Conservation (phyloP, 2,797 vertebrate species). For the Anniella stebbinsi region DNA sequence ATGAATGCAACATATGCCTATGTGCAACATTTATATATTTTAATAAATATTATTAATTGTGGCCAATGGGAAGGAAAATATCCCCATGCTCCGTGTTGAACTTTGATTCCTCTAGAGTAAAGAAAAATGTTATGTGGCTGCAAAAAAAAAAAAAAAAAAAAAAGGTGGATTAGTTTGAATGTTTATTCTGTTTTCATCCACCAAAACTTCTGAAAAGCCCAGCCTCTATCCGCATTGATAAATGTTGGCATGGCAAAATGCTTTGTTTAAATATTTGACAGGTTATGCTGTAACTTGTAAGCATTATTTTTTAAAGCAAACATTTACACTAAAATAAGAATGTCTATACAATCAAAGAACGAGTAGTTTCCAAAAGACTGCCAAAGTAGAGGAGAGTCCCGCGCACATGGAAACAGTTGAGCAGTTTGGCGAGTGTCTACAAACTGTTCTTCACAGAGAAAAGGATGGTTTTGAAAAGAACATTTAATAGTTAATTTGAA, state of each 20-base stretch:
- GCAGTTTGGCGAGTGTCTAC: background rate
- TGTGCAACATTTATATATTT: background rate
- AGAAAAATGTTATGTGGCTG: slow-evolving; percentile 6
- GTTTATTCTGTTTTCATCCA: slow-evolving; percentile 22
- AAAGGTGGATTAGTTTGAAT: background rate
- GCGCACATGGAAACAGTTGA: slow-evolving; percentile 17
- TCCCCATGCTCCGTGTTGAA: background rate
- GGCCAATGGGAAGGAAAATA: background rate
- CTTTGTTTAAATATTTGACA: slow-evolving; percentile 28
- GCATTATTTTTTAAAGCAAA: slow-evolving; percentile 30
- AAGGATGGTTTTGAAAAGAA: background rate
- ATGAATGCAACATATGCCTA: background rate
- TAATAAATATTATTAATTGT: background rate
- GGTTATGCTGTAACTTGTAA: slow-evolving; percentile 15
- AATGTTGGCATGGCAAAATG: slow-evolving; percentile 3
- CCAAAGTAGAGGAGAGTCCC: background rate
- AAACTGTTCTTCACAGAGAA: slow-evolving; percentile 4
- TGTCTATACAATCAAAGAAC: background rate
- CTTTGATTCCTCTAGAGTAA: slow-evolving; percentile 22
- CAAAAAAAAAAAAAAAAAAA: background rate
- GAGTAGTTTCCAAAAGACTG: background rate
- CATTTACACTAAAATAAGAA: background rate
- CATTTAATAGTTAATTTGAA: background rate
- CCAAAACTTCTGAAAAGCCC: background rate
- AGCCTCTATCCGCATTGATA: slow-evolving; percentile 16